Conservation (phyloP, 2,888 invertebrate species). For the Drosophila flavopinicola region DNA sequence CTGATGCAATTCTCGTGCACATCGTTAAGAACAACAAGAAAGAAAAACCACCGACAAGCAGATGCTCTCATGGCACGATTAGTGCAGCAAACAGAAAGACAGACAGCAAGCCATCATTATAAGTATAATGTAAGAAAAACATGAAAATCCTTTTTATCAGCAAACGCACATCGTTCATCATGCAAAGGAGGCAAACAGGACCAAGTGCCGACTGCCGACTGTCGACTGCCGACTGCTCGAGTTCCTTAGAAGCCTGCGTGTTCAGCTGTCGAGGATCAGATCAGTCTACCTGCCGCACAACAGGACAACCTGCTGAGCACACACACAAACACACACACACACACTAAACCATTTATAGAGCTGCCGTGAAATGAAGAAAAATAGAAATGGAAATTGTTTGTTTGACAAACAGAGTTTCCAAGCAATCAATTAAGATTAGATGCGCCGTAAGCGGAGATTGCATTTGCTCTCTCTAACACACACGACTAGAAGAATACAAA, state of each 20-base stretch:
- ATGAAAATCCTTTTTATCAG: constrained; percentile 68
- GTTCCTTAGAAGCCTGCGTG: constrained; percentile 47
- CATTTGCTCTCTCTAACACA: constrained; percentile 60
- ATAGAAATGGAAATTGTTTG: constrained; percentile 65
- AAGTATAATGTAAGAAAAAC: constrained; percentile 55
- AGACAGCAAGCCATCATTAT: constrained; percentile 29
- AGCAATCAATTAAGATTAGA: constrained; percentile 74
- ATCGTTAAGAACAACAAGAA: not conserved
- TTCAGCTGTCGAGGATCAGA: constrained; percentile 65
- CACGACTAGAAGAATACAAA: constrained; percentile 5
- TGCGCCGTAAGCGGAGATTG: constrained; percentile 64
- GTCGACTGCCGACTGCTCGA: too few relatives aligned
- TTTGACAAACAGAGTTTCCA: constrained; percentile 73
- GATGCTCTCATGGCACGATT: constrained; percentile 26
- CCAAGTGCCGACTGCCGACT: not conserved
- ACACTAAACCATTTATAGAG: constrained; percentile 38
- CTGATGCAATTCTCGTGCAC: constrained; percentile 6
- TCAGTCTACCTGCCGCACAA: constrained; percentile 49
- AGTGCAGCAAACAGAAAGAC: constrained; percentile 9
- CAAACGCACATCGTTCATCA: constrained; percentile 43
- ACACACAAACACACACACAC: not conserved
- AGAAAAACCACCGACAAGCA: constrained; percentile 19
- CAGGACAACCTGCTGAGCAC: constrained; percentile 54
- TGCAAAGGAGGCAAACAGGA: constrained; percentile 10
- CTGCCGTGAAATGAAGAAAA: constrained; percentile 43